phyloP scores from a whole-genome alignment of 2,888 invertebrate species.

The Aphodius sticticus region DNA sequence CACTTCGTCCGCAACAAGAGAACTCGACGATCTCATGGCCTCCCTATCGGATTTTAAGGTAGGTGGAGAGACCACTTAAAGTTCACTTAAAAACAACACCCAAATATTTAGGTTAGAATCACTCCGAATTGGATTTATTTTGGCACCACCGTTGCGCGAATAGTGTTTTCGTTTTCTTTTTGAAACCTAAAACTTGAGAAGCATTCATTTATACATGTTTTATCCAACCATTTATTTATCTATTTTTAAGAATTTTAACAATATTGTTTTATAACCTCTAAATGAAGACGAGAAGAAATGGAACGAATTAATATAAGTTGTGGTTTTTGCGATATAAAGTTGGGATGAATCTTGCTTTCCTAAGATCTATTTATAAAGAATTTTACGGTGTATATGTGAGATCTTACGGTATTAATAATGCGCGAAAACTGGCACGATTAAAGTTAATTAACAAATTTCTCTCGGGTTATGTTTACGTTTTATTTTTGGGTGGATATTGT shows the following conservation, averaged over 20 bases:
- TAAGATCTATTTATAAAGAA: not conserved
- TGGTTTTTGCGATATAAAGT: no score
- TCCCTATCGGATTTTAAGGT: slow-evolving; percentile 96
- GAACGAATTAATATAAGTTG: no score
- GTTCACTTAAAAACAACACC: not conserved
- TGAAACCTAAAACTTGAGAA: slow-evolving; percentile 5
- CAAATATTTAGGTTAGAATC: slow-evolving; percentile 23
- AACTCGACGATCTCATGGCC: slow-evolving; percentile 95
- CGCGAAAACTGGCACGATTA: not conserved
- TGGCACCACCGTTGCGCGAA: slow-evolving; percentile 19
- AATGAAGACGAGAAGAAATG: no score
- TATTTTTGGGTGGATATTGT: not conserved
- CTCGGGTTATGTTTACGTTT: not conserved
- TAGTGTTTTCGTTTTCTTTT: not conserved
- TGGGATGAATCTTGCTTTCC: not conserved
- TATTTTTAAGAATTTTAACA: no score
- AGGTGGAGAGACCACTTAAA: slow-evolving; percentile 47
- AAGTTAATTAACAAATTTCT: not conserved
- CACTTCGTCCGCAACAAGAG: slow-evolving; percentile 81
- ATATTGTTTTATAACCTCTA: no score
- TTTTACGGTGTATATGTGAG: not conserved
- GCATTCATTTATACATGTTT: not conserved
- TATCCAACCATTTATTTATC: no score
- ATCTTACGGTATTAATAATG: not conserved
- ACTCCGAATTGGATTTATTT: slow-evolving; percentile 25